Evolutionary conservation across 1,140 invertebrate genomes (phyloP).

Genomic region (Lerema accius): DNA sequence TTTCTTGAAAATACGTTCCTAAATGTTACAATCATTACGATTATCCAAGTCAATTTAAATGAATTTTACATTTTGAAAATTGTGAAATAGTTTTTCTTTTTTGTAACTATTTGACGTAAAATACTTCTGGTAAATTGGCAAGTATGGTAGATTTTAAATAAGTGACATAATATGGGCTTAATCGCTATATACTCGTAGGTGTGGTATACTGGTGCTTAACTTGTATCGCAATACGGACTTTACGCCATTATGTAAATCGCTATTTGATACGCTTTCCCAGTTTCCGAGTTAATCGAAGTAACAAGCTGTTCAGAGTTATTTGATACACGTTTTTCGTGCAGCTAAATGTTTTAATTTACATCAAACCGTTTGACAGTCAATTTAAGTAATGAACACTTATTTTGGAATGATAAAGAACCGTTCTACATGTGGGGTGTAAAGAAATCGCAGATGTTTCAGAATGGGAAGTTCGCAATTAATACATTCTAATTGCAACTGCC

Average conservation of each 20-base stretch:
- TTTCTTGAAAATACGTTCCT: neutral
- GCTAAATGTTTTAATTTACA: conserved; percentile 22
- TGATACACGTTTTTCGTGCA: conserved; percentile 11
- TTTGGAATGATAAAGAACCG: neutral
- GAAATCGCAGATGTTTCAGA: conserved; percentile 20
- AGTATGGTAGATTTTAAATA: conserved; percentile 41
- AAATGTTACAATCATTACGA: neutral
- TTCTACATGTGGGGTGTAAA: neutral
- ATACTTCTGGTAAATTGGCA: neutral
- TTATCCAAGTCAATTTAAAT: too few relatives aligned
- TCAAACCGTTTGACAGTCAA: neutral
- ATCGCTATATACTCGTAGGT: conserved; percentile 59
- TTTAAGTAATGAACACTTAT: neutral
- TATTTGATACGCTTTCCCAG: conserved; percentile 58
- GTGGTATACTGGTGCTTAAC: conserved; percentile 44
- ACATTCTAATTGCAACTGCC: conserved; percentile 27
- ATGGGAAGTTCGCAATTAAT: conserved; percentile 16
- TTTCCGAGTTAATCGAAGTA: conserved; percentile 37
- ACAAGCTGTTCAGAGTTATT: conserved; percentile 24
- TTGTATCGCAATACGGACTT: conserved; percentile 54
- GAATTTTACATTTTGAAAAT: too few relatives aligned
- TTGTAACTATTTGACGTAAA: too few relatives aligned
- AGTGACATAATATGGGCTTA: conserved; percentile 56
- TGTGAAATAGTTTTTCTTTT: too few relatives aligned
- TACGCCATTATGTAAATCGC: conserved; percentile 64